Conservation (phyloP, 2,797 vertebrate genomes). For the Trachops cirrhosus region DNA sequence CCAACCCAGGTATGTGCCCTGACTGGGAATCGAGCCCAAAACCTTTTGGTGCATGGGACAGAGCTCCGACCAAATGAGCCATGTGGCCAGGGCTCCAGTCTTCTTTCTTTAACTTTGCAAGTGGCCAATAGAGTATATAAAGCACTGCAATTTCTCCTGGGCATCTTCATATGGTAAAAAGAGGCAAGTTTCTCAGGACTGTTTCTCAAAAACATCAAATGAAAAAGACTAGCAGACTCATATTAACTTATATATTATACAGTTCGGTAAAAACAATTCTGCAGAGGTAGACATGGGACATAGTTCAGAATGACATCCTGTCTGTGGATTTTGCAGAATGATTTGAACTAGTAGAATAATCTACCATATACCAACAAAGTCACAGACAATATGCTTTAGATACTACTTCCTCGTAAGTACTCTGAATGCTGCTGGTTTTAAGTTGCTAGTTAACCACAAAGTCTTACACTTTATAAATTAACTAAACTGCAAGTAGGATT, state of each 20-base stretch:
- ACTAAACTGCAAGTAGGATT: neutral
- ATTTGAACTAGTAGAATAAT: neutral
- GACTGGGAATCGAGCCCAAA: neutral
- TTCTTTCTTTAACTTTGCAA: constrained; percentile 1
- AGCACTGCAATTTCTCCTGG: neutral
- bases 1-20: neutral
- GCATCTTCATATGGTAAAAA: neutral
- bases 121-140: neutral
- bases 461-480: neutral
- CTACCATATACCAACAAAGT: neutral
- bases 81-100: neutral
- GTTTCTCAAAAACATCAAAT: neutral
- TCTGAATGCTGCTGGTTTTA: neutral
- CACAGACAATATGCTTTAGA: neutral
- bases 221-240: neutral
- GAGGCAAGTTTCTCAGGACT: neutral
- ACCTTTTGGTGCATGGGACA: neutral
- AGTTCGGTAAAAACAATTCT: constrained; percentile 3
- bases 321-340: neutral
- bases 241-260: neutral
- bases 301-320: neutral
- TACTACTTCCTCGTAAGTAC: neutral
- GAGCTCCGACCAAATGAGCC: neutral
- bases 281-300: neutral
- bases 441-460: neutral